Conservation (phyloP, 1,140 invertebrate species). For the Anastrepha ludens region DNA sequence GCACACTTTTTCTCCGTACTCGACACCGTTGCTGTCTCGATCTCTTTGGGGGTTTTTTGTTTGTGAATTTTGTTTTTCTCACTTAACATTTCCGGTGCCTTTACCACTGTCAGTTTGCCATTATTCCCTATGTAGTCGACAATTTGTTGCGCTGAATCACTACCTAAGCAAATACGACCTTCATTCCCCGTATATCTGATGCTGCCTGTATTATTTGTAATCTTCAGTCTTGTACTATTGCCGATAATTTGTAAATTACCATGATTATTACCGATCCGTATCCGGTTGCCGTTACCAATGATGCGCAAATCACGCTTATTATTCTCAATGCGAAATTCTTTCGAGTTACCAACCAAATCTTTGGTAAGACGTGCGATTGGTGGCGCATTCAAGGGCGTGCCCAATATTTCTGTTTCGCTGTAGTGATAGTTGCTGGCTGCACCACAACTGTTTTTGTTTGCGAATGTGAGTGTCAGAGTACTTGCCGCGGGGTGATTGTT, state of each 20-base stretch:
- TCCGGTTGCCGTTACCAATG: constrained; percentile 69
- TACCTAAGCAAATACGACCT: constrained; percentile 70
- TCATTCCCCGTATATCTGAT: constrained; percentile 70
- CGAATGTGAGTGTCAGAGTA: constrained; percentile 13
- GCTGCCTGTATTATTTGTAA: constrained; percentile 63
- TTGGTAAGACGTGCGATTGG: constrained; percentile 53
- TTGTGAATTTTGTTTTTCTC: constrained; percentile 58
- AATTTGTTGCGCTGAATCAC: constrained; percentile 62
- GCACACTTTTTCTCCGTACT: neutral
- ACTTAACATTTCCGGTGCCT: constrained; percentile 61
- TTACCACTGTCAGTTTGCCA: constrained; percentile 68
- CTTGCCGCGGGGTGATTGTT: neutral
- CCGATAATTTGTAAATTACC: constrained; percentile 68
- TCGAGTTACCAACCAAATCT: constrained; percentile 70
- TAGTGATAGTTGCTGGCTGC: neutral
- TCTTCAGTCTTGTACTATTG: constrained; percentile 67
- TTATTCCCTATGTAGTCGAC: constrained; percentile 71
- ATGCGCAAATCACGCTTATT: constrained; percentile 66
- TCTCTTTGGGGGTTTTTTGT: constrained; percentile 38
- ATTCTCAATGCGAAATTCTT: constrained; percentile 70
- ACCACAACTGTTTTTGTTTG: neutral
- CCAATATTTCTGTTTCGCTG: neutral
- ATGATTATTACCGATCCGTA: constrained; percentile 65
- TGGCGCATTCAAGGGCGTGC: constrained; percentile 12
- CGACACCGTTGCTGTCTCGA: neutral